phyloP scores from a whole-genome alignment of 2,113 vertebrate genomes.

The Puntigrus tetrazona region DNA sequence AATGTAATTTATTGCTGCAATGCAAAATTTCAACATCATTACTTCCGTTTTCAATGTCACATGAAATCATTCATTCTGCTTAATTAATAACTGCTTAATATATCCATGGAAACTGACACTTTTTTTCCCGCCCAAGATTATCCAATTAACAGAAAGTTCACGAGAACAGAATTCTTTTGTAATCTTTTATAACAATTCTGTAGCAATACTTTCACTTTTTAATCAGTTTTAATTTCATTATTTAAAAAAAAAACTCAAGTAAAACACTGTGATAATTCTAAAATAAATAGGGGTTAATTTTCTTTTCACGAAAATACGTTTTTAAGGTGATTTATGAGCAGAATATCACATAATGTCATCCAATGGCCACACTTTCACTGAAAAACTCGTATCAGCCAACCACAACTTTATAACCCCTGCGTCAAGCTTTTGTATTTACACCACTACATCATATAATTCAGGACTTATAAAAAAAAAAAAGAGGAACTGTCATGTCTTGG shows the following conservation, averaged over 20 bases:
- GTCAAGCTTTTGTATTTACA: slow-evolving; percentile 8
- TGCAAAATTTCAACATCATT: background rate
- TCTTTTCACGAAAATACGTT: background rate
- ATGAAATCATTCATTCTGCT: background rate
- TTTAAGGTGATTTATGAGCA: background rate
- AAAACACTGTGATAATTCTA: background rate
- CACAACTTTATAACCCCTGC: background rate
- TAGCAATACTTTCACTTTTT: background rate
- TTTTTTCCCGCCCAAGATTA: no score
- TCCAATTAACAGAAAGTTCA: background rate
- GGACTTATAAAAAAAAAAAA: slow-evolving; percentile 48
- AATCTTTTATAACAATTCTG: background rate
- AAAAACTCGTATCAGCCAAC: background rate
- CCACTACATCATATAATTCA: slow-evolving; percentile 37
- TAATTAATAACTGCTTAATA: no score
- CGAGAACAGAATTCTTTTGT: background rate
- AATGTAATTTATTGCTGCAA: background rate
- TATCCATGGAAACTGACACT: background rate
- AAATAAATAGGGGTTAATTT: background rate
- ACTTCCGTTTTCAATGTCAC: background rate
- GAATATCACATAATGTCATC: background rate
- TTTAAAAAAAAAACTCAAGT: background rate
- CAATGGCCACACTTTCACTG: background rate
- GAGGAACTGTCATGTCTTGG: background rate
- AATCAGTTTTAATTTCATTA: background rate